Evolutionary conservation across 2,888 invertebrate species (phyloP), one percentile per base, ranked within the genome.

Genomic region (Aradus depressus): DNA sequence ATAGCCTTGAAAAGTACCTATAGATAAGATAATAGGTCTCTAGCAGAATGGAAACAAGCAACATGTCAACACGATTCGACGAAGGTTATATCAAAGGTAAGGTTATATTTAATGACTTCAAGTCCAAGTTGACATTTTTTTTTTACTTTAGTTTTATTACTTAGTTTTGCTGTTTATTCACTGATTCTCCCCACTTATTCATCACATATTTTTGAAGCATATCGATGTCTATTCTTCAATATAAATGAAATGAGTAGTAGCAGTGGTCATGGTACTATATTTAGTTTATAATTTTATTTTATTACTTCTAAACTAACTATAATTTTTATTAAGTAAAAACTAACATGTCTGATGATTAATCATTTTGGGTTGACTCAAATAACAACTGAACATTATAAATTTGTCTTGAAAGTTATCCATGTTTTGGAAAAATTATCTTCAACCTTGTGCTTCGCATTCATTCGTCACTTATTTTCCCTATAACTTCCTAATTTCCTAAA

Each of bases 261-360:
- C 56, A 62, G 61, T 55, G 61, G 61, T 22, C 62, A 61, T 52
- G 62, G 62, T 60, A 59, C 50, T 45, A 14, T 6, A 45, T 50
- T 31, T 25, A 12, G 32, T 19, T 50, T 1, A 4, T n/a, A 23
- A 2, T 2, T 1, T n/a, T 12, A 21, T 14, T 2, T 14, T 37
- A 23, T 37, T 3, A 12, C 14, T 23, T 23, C 2, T n/a, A 23
- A 12, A 14, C n/a, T 43, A 25, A 25, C 18, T 43, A 1, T 18
- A 26, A 2, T 23, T 37, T 14, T 37, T 37, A 6, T 37, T 6
- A 10, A 8, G 12, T 10, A 16, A 10, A 14, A 6, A 37, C 14
- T 37, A 25, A 25, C 44, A 4, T 51, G 26, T 39, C 3, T 23
- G 25, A 18, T 50, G 8, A 2, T 35, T 16, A 35, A 2, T 37